A percentile compares a stretch with the other conserved stretches of the same genome.
phyloP scores from a whole-genome alignment of 2,888 invertebrate species.

The Lepeophtheirus nordmannii region DNA sequence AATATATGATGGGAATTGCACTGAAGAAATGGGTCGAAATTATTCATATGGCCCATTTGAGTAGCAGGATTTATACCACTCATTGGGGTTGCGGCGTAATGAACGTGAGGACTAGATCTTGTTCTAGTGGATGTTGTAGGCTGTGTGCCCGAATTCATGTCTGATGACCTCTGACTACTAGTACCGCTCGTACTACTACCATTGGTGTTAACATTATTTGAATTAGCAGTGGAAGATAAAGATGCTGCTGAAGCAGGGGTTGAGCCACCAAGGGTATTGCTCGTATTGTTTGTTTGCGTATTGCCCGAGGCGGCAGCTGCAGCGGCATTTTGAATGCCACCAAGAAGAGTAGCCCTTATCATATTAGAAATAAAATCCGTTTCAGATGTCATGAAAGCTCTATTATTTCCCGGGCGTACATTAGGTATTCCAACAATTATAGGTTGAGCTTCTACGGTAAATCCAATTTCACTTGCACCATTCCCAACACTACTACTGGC shows the following conservation, averaged over 20 bases:
- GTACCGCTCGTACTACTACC: slow-evolving; percentile 15
- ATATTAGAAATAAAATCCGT: neutral
- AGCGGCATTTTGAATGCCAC: neutral
- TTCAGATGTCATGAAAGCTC: neutral
- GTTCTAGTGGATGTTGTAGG: slow-evolving; percentile 56
- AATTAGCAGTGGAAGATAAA: neutral
- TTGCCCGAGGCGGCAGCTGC: no score
- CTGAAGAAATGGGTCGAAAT: slow-evolving; percentile 51
- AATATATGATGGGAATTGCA: slow-evolving; percentile 55
- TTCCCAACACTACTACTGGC: neutral
- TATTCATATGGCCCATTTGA: slow-evolving; percentile 28
- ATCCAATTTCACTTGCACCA: neutral
- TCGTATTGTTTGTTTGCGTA: no score
- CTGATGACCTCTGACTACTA: slow-evolving; percentile 14
- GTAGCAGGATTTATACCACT: slow-evolving; percentile 27
- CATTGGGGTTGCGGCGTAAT: slow-evolving; percentile 36
- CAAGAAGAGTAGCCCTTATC: neutral
- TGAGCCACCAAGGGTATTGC: no score
- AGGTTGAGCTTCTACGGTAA: slow-evolving; percentile 16
- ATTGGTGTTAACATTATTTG: neutral
- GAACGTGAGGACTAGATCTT: slow-evolving; percentile 52
- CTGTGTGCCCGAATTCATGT: slow-evolving; percentile 43
- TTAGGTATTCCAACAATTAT: slow-evolving; percentile 29
- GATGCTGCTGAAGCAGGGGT: neutral
- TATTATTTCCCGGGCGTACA: neutral